phyloP scores from a whole-genome alignment of 2,797 vertebrate genomes.

The Myotis myotis region DNA sequence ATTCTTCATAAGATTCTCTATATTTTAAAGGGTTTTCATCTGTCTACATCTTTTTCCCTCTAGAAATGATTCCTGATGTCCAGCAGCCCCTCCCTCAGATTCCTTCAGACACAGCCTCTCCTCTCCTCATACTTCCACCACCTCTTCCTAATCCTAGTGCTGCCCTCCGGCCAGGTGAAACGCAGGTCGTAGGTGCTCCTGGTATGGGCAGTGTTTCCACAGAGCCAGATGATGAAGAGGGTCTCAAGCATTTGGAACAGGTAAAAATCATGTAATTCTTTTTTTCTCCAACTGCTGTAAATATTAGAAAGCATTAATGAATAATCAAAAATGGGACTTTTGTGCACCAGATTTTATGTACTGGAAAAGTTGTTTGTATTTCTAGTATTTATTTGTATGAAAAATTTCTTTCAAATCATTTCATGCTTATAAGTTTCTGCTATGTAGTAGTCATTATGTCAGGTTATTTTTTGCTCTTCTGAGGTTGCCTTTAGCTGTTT shows the following conservation, averaged over 20 bases:
- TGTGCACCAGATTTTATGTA: slow-evolving; percentile 22
- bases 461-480: slow-evolving; percentile 75
- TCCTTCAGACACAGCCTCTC: slow-evolving; percentile 86
- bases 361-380: background rate
- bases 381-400: slow-evolving; percentile 55
- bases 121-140: slow-evolving; percentile 84
- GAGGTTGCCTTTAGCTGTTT: slow-evolving; percentile 76
- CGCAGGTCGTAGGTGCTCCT: slow-evolving; percentile 85
- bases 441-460: slow-evolving; percentile 72
- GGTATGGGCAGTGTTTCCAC: slow-evolving; percentile 85
- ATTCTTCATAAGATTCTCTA: background rate
- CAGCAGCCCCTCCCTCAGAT: slow-evolving; percentile 84
- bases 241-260: slow-evolving; percentile 98
- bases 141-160: slow-evolving; percentile 86
- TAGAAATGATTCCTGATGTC: slow-evolving; percentile 84
- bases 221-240: slow-evolving; percentile 96
- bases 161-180: slow-evolving; percentile 87
- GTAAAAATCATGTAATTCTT: slow-evolving; percentile 79
- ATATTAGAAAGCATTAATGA: slow-evolving; percentile 36
- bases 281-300: background rate
- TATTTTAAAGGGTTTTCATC: slow-evolving; percentile 44
- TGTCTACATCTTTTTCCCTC: slow-evolving; percentile 43
- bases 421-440: slow-evolving; percentile 77
- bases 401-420: slow-evolving; percentile 74
- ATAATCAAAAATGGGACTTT: background rate